Base-by-base conservation (phyloP, 2,797 vertebrate species). In the Tamandua tetradactyla region DNA sequence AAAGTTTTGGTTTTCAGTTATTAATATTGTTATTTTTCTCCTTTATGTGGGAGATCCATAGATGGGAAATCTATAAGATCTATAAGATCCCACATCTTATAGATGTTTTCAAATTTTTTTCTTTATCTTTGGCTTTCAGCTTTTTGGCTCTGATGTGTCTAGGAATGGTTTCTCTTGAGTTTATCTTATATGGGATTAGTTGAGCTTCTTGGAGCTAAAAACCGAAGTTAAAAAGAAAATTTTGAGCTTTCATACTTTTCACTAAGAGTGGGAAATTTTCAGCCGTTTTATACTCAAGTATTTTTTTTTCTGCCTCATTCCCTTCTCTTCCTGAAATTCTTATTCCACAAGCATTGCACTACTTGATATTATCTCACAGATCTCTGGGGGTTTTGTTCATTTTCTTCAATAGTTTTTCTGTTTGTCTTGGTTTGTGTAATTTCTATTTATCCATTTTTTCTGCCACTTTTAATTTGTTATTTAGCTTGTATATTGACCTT, bases 111-210 rank as follows among this genome's bases (percentile, higher is more conserved):
- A n/a, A n/a, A n/a, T n/a, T n/a, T n/a, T n/a, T n/a, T n/a, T n/a
- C n/a, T n/a, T n/a, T n/a, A n/a, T n/a, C n/a, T n/a, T n/a, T n/a
- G n/a, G n/a, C n/a, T n/a, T n/a, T n/a, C n/a, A n/a, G n/a, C n/a
- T n/a, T n/a, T n/a, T n/a, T n/a, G n/a, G n/a, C n/a, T n/a, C n/a
- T n/a, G n/a, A n/a, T n/a, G n/a, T n/a, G n/a, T n/a, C n/a, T n/a
- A n/a, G n/a, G n/a, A n/a, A n/a, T 88, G 37, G 18, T 59, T 93
- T 92, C 68, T 61, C 86, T n/a, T 83, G 49, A 68, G 40, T 93
- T 84, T 35, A 59, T 84, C 22, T 15, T 84, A 25, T 22, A 83
- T 84, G 61, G 11, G 15, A 93, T 12, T 68, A 89, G n/a, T 42
- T 61, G 52, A 69, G 22, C 62, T 61, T 78, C 79, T 83, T 68